Evolutionary conservation across 2,888 invertebrate genomes (phyloP).

Genomic region (Watsonalla cultraria): DNA sequence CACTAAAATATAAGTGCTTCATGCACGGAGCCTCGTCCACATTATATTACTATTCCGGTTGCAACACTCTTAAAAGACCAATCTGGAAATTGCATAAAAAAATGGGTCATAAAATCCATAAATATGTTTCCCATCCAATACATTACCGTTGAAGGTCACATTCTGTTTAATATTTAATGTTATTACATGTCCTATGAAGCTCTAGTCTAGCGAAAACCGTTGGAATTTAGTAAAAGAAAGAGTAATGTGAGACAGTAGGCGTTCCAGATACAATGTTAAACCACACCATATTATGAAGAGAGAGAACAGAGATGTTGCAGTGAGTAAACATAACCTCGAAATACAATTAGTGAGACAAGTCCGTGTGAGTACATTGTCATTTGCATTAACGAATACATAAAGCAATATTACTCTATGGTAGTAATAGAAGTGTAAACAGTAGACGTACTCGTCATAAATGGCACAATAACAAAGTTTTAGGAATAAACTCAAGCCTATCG

Average conservation of each 20-base stretch:
- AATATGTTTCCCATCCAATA: neutral
- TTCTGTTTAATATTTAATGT: neutral
- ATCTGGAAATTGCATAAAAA: slow-evolving; percentile 66
- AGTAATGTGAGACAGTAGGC: neutral
- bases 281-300: neutral
- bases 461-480: slow-evolving; percentile 54
- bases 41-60: slow-evolving; percentile 67
- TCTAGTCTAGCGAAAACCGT: neutral
- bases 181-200: neutral
- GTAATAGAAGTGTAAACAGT: neutral
- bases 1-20: slow-evolving; percentile 38
- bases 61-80: slow-evolving; percentile 77
- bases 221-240: neutral
- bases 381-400: slow-evolving; percentile 24
- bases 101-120: slow-evolving; percentile 13
- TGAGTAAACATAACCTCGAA: slow-evolving; percentile 14
- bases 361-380: slow-evolving; percentile 24
- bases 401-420: slow-evolving; percentile 8
- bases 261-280: neutral
- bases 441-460: slow-evolving; percentile 43
- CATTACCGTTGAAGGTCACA: slow-evolving; percentile 19
- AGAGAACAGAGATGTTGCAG: slow-evolving; percentile 7
- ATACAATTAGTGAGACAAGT: slow-evolving; percentile 16
- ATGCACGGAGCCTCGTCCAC: slow-evolving; percentile 35
- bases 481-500: slow-evolving; percentile 11